Percentiles rank a stretch among this genome's conserved stretches.
These are phyloP conservation scores for Pomatorhinus ruficollis DNA, from an alignment of 2,113 vertebrate genomes.

Conservation along the genomic window DNA sequence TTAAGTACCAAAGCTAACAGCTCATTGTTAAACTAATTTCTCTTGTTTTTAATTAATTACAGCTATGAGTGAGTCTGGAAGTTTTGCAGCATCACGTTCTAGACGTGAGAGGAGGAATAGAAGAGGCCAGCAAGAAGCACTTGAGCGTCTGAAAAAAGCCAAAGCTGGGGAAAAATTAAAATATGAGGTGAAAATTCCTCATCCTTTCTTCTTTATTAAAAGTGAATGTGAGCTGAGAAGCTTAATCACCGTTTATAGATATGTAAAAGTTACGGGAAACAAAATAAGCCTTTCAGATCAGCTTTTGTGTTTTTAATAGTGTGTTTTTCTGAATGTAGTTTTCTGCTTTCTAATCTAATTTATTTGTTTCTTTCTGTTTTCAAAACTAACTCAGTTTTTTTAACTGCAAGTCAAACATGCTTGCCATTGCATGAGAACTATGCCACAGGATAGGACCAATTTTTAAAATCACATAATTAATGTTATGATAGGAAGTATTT, in stretches of 20 bases:
- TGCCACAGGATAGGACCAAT: neutral
- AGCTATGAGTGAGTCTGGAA: slow-evolving; percentile 67
- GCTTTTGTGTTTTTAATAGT: neutral
- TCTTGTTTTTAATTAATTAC: neutral
- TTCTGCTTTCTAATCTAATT: neutral
- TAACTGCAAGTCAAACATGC: neutral
- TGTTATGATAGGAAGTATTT: neutral
- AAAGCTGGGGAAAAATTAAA: slow-evolving; percentile 94
- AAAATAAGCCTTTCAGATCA: neutral
- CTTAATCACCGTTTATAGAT: neutral
- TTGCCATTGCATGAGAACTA: neutral
- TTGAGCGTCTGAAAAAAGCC: slow-evolving; percentile 89
- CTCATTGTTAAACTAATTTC: neutral
- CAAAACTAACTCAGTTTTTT: neutral
- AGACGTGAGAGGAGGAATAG: slow-evolving; percentile 89
- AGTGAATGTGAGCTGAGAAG: neutral
- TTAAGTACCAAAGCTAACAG: neutral
- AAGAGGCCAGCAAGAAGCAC: slow-evolving; percentile 87
- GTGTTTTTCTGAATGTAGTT: neutral
- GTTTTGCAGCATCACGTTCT: slow-evolving; percentile 82
- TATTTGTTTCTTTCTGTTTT: neutral
- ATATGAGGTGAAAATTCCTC: slow-evolving; percentile 86
- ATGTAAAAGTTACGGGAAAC: neutral
- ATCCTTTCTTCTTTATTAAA: neutral
- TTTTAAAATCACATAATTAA: neutral